A percentile compares a stretch with the other conserved stretches of the same genome.
Evolutionary conservation across 1,140 invertebrate species (phyloP).

Genomic region (Bacillus rossius): DNA sequence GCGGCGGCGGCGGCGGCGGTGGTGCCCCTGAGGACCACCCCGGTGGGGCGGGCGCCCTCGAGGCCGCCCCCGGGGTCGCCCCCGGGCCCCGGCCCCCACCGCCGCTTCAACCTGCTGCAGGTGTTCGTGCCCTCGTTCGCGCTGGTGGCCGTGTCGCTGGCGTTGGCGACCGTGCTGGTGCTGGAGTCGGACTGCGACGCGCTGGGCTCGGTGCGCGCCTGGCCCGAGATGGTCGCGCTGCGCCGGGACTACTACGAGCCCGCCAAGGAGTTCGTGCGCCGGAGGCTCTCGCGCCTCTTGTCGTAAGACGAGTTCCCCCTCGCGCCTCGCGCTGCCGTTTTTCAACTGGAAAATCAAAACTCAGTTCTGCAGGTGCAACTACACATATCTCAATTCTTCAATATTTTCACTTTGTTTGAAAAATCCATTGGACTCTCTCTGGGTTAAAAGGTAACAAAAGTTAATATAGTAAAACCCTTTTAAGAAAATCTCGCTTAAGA

Average conservation of each 20-base stretch:
- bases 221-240: slow-evolving; percentile 72
- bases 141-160: slow-evolving; percentile 45
- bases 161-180: slow-evolving; percentile 33
- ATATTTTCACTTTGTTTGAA: too few species aligned
- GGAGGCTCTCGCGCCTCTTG: slow-evolving; percentile 9
- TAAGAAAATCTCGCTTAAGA: too few species aligned
- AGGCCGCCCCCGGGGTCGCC: slow-evolving; percentile 37
- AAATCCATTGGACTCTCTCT: too few species aligned
- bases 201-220: slow-evolving; percentile 60
- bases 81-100: slow-evolving; percentile 29
- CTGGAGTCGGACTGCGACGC: slow-evolving; percentile 60
- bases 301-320: slow-evolving; percentile 1
- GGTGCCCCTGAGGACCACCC: neutral
- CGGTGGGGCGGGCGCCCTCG: slow-evolving; percentile 14
- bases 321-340: too few species aligned
- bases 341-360: too few species aligned
- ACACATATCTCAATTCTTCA: too few species aligned
- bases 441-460: too few species aligned
- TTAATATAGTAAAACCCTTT: too few species aligned
- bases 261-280: slow-evolving; percentile 57
- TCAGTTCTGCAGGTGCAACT: too few species aligned
- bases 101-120: slow-evolving; percentile 53
- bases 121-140: slow-evolving; percentile 67
- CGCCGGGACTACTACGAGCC: slow-evolving; percentile 77
- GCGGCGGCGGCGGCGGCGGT: neutral